phyloP scores from a whole-genome alignment of 92 coral and sea anemone species.

The Bergia puertoricense region DNA sequence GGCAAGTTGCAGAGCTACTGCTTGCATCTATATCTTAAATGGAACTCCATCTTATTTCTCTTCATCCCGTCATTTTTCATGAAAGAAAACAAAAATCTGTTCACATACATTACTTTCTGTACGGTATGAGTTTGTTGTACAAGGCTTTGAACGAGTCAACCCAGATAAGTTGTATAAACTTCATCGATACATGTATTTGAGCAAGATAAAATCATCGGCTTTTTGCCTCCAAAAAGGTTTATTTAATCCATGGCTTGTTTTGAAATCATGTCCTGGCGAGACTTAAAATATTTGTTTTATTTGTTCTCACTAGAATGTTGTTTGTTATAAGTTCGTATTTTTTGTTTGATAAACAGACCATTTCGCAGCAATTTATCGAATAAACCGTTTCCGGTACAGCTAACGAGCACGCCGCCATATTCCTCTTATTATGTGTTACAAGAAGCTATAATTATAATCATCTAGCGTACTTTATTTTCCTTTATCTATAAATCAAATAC shows the following conservation, averaged over 20 bases:
- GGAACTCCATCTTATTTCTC: slow-evolving; percentile 33
- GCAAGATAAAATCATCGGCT: slow-evolving; percentile 21
- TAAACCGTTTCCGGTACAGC: slow-evolving; percentile 10
- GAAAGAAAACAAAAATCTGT: slow-evolving; percentile 27
- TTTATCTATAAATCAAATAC: slow-evolving; percentile 14
- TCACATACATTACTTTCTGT: not conserved
- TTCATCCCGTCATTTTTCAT: slow-evolving; percentile 41
- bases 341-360: slow-evolving; percentile 24
- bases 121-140: not conserved
- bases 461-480: not conserved
- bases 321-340: slow-evolving; percentile 6
- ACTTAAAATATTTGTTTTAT: slow-evolving; percentile 29
- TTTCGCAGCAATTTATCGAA: not conserved
- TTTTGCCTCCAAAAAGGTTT: slow-evolving; percentile 3
- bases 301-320: slow-evolving; percentile 11
- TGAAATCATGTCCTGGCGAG: not conserved
- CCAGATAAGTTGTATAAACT: slow-evolving; percentile 3
- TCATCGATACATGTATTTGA: slow-evolving; percentile 9
- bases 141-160: not conserved
- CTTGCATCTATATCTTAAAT: not conserved
- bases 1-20: not conserved
- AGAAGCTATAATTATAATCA: not conserved
- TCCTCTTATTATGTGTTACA: not conserved
- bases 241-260: slow-evolving; percentile 19
- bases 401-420: not conserved